Percentiles rank a stretch among this genome's conserved stretches.
Evolutionary conservation across 1,140 invertebrate genomes (phyloP).

Genomic region (Bombus soroeensis): DNA sequence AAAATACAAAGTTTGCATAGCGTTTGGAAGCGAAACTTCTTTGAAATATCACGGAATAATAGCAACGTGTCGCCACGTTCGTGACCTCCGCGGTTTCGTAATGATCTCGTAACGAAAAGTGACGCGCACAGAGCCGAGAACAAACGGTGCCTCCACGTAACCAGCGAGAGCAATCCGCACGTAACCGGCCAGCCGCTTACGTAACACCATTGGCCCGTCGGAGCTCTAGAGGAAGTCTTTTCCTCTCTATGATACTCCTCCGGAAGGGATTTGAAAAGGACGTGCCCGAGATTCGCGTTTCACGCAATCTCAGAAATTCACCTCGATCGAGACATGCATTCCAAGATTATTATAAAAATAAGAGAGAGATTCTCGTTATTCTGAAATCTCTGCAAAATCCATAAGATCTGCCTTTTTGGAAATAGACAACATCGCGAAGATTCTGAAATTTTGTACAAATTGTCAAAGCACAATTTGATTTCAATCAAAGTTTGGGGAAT

Average conservation of each 20-base stretch:
- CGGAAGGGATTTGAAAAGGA: background rate
- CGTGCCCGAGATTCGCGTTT: constrained; percentile 12
- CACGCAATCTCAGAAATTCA: background rate
- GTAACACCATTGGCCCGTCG: background rate
- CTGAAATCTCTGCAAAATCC: no score
- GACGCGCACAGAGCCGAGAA: constrained; percentile 15
- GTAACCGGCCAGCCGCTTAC: constrained; percentile 17
- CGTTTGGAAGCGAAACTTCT: background rate
- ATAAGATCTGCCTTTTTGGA: no score
- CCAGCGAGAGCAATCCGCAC: constrained; percentile 10
- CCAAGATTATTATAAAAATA: no score
- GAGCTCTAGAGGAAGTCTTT: constrained; percentile 9
- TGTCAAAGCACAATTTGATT: no score
- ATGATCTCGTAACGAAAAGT: constrained; percentile 36
- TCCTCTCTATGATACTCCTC: background rate
- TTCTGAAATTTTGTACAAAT: no score
- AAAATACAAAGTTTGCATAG: background rate
- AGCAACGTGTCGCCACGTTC: background rate
- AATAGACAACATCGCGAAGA: no score
- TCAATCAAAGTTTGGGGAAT: no score
- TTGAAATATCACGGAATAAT: background rate
- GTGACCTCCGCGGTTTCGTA: constrained; percentile 39
- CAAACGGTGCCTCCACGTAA: constrained; percentile 19
- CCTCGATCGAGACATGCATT: no score
- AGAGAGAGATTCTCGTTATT: no score